Conservation (phyloP, 2,113 vertebrate species). For the Cathartes aura region DNA sequence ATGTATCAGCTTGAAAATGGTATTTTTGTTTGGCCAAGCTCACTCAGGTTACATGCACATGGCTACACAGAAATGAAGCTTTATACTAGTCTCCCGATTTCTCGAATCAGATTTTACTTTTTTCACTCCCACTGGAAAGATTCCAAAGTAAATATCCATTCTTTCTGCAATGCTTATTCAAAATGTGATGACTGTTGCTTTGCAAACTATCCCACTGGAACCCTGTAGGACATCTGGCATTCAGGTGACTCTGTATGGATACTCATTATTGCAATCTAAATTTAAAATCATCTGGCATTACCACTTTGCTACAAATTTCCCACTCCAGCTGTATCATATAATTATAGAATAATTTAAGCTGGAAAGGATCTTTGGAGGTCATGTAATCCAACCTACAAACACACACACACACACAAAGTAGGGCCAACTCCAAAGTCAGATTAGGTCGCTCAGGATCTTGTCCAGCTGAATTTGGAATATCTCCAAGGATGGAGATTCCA, state of each 20-base stretch:
- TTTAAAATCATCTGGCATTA: conserved; percentile 15
- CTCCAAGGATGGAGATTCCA: not conserved
- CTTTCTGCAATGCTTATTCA: not conserved
- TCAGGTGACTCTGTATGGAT: not conserved
- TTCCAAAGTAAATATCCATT: conserved; percentile 15
- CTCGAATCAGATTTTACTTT: not conserved
- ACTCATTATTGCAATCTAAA: not conserved
- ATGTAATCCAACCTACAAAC: not conserved
- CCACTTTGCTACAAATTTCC: not conserved
- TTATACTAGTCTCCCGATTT: not conserved
- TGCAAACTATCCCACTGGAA: conserved; percentile 8
- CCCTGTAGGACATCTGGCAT: not conserved
- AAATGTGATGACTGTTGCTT: not conserved
- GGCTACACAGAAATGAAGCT: not conserved
- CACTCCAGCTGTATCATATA: conserved; percentile 9
- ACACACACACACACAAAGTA: not conserved
- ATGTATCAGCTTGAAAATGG: not conserved
- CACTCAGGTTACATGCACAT: not conserved
- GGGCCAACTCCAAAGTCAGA: not conserved
- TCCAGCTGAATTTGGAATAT: not conserved
- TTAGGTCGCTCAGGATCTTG: not conserved
- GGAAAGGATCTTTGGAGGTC: not conserved
- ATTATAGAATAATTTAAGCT: not conserved
- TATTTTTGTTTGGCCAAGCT: not conserved
- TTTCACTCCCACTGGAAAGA: not conserved